These are phyloP conservation scores for Brachyhypopomus gauderio DNA, from an alignment of 2,113 vertebrate genomes.

Conservation along the genomic window DNA sequence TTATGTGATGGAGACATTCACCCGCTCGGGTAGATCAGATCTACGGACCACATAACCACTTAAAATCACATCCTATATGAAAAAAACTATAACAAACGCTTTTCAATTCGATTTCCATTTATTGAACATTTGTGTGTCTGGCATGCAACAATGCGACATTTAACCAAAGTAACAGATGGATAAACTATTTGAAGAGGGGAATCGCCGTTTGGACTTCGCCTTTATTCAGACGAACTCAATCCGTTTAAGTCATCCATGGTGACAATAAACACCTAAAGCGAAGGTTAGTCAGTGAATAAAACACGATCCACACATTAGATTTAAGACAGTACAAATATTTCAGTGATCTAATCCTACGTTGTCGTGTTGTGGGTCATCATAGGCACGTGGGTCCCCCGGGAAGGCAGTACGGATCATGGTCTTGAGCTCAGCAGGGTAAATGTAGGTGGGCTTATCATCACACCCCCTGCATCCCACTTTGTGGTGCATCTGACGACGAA, in stretches of 20 bases:
- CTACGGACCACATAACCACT: too few relatives aligned
- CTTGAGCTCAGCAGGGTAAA: slow-evolving; percentile 70
- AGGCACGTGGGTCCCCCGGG: slow-evolving; percentile 62
- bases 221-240: not conserved
- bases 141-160: not conserved
- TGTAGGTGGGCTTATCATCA: slow-evolving; percentile 62
- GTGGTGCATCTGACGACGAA: slow-evolving; percentile 51
- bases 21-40: too few relatives aligned
- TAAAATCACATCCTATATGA: too few relatives aligned
- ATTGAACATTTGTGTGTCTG: too few relatives aligned
- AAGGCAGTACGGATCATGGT: slow-evolving; percentile 65
- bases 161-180: not conserved
- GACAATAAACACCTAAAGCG: slow-evolving; percentile 36
- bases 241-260: slow-evolving; percentile 42
- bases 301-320: not conserved
- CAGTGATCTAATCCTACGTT: slow-evolving; percentile 46
- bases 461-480: slow-evolving; percentile 55
- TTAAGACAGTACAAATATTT: not conserved
- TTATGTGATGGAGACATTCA: too few relatives aligned
- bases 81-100: too few relatives aligned
- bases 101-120: too few relatives aligned
- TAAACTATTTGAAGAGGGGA: not conserved
- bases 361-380: slow-evolving; percentile 63
- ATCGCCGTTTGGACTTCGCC: not conserved
- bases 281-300: not conserved